A percentile compares a stretch with the other conserved stretches of the same genome.
These are phyloP conservation scores for Chironomus tepperi DNA, from an alignment of 1,140 invertebrate species.

Conservation along the genomic window DNA sequence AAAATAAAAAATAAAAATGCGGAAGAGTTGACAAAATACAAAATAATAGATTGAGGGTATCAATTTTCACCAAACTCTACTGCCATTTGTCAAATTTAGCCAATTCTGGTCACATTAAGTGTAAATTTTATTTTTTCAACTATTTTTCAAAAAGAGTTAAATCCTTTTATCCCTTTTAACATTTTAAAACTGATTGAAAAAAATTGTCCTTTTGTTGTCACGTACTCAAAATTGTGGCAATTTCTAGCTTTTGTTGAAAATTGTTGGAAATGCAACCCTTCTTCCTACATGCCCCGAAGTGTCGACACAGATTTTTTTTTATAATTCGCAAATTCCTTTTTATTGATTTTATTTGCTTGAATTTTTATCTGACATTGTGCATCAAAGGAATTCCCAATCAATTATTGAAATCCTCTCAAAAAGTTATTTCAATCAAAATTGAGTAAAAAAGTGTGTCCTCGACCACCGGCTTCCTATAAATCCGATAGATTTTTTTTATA, in stretches of 20 bases:
- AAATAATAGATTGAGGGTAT: neutral
- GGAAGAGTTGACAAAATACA: neutral
- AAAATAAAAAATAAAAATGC: too few species aligned
- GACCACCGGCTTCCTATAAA: neutral
- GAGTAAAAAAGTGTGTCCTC: neutral
- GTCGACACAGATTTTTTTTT: neutral
- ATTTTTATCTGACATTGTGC: slow-evolving; percentile 15
- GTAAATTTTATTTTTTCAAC: neutral
- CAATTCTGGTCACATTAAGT: neutral
- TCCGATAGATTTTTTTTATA: neutral
- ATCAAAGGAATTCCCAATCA: neutral
- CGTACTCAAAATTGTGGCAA: neutral
- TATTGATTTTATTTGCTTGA: neutral
- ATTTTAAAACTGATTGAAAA: neutral
- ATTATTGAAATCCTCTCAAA: neutral
- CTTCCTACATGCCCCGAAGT: neutral
- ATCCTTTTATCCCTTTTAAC: too few species aligned
- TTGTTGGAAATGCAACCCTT: neutral
- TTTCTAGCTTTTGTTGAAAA: neutral
- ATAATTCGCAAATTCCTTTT: neutral
- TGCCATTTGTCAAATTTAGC: neutral
- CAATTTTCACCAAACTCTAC: neutral
- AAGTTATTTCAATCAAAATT: neutral
- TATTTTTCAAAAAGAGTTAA: too few species aligned
- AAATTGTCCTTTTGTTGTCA: neutral